phyloP scores from a whole-genome alignment of 2,113 vertebrate species.

The Nyctereutes procyonoides region DNA sequence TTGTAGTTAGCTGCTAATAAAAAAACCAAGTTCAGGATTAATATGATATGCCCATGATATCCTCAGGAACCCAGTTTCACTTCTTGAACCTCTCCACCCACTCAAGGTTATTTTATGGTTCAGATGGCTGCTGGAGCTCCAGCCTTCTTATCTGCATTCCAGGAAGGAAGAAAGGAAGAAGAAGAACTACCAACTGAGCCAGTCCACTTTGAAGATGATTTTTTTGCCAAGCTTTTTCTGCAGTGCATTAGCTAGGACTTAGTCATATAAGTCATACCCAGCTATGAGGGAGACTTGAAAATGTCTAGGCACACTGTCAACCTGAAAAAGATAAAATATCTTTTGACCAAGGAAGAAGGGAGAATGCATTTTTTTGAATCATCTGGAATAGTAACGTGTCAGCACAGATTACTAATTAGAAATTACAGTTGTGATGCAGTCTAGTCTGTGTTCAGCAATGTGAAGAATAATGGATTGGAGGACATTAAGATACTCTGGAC shows the following conservation, averaged over 20 bases:
- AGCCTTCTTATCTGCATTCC: background rate
- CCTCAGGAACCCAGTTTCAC: background rate
- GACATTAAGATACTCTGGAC: background rate
- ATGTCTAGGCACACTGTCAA: background rate
- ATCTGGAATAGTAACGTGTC: background rate
- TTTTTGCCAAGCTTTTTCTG: background rate
- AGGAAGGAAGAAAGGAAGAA: background rate
- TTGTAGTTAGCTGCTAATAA: background rate
- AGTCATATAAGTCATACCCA: background rate
- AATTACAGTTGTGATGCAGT: fast-evolving
- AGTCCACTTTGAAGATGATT: background rate
- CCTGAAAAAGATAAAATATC: background rate
- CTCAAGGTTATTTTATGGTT: background rate
- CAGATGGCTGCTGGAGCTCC: background rate
- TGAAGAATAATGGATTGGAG: background rate
- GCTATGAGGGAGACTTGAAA: background rate
- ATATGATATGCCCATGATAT: too few species aligned
- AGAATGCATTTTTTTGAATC: background rate
- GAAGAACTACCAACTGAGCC: background rate
- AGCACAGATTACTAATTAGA: background rate
- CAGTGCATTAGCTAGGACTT: background rate
- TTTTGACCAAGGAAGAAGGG: background rate
- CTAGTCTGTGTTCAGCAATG: background rate
- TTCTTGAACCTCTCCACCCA: background rate
- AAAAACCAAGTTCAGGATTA: background rate